Base-by-base conservation (phyloP, 2,888 invertebrate genomes). In the Anodontia alba region DNA sequence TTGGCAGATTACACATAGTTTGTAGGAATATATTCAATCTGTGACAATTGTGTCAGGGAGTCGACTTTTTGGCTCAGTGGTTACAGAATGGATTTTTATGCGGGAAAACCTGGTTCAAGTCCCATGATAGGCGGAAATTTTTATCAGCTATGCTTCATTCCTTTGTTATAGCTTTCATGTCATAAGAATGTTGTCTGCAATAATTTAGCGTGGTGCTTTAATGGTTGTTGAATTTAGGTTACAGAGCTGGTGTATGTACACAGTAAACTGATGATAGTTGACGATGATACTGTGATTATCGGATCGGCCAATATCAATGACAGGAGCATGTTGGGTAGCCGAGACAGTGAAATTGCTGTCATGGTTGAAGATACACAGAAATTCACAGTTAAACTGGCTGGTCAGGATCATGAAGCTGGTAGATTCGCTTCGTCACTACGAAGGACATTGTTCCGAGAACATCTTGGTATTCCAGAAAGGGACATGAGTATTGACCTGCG, bases 251-350 rank as follows among this genome's bases (percentile, higher is more conserved):
- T 99, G 77, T 99, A 99, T 95, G 98, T 99, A 20, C 99, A 99
- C 95, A 98, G 99, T 78, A 99, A 99, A 95, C 95, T 99, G 78
- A 96, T 99, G 95, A 98, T 99, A 82, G 97, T 97, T 0, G 99
- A 99, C 93, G 99, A 99, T 94, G 96, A 96, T 96, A 93, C 96
- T 1, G 96, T 98, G 0, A 98, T 99, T 84, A 99, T 99, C 91
- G 99, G 99, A 26, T 99, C 99, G 7, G 99, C 99, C 0, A 99
- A 99, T 93, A 98, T 99, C 89, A 99, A 99, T 93, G 99, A 99
- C 94, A 95, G 99, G 73, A 99, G 98, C 76, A 96, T 99, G 96
- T 95, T 98, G 74, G 99, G 99, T 0, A 97, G 97, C 82, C 96
- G 99, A 86, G 99, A 99, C 93, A 99, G 99, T 0, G 99, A 99